These are phyloP conservation scores for Drosophila melanogaster DNA, from an alignment of 1,140 invertebrate species.

Conservation along the genomic window Release_6_plus_ISO1_MT NT_033777.3:28501501-28502000, in stretches of 20 bases:
- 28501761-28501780: slow-evolving; percentile 95
- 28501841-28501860: slow-evolving; percentile 96
- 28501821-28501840: slow-evolving; percentile 92
- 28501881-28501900: slow-evolving; percentile 4
- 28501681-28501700: slow-evolving; percentile 81
- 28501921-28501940: slow-evolving; percentile 78
- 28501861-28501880: slow-evolving; percentile 85
- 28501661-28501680: slow-evolving; percentile 82
- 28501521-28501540: slow-evolving; percentile 69
- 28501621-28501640: not conserved
- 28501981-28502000: slow-evolving; percentile 67
- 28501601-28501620: slow-evolving; percentile 70
- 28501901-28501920: slow-evolving; percentile 17
- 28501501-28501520: not conserved
- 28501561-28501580: slow-evolving; percentile 81
- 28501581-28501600: slow-evolving; percentile 79
- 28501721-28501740: not conserved
- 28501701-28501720: slow-evolving; percentile 17
- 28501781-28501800: slow-evolving; percentile 88
- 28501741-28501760: slow-evolving; percentile 76
- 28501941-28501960: slow-evolving; percentile 84
- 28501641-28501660: slow-evolving; percentile 6
- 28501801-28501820: slow-evolving; percentile 88
- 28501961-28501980: slow-evolving; percentile 65
- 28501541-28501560: slow-evolving; percentile 84